Evolutionary conservation across 2,888 invertebrate genomes (phyloP).

Genomic region (Eupithecia centaureata): DNA sequence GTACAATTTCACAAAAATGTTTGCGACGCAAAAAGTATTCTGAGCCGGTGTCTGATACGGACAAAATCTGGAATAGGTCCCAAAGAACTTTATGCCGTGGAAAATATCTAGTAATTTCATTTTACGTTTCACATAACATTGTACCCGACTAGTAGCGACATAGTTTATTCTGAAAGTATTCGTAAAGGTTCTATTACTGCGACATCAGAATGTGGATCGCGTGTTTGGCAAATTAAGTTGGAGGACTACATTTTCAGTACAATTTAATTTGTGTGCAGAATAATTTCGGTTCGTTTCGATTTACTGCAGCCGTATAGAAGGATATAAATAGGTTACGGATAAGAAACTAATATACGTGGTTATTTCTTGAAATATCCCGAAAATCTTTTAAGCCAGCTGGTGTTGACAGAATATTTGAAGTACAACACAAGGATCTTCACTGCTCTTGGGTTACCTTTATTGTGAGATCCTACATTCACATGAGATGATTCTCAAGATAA

Average conservation of each 20-base stretch:
- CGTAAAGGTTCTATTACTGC: constrained; percentile 33
- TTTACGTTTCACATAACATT: constrained; percentile 54
- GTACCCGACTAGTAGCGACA: constrained; percentile 46
- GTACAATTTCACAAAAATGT: constrained; percentile 17
- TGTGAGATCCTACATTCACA: constrained; percentile 5
- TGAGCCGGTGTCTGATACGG: constrained; percentile 43
- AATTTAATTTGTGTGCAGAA: constrained; percentile 11
- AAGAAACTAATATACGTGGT: not conserved
- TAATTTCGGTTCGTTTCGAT: constrained; percentile 1
- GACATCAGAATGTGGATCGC: constrained; percentile 46
- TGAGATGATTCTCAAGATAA: constrained; percentile 1
- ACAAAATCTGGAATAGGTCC: constrained; percentile 49
- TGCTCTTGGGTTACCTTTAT: not conserved
- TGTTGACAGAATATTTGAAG: constrained; percentile 6
- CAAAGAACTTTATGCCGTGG: constrained; percentile 51
- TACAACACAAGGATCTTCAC: not conserved
- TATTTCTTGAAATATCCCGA: not conserved
- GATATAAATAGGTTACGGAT: not conserved
- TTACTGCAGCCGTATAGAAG: not conserved
- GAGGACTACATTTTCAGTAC: constrained; percentile 11
- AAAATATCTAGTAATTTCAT: constrained; percentile 58
- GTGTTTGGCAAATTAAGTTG: constrained; percentile 31
- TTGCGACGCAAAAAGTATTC: constrained; percentile 40
- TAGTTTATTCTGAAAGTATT: constrained; percentile 50
- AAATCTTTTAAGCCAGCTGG: not conserved